A percentile compares a stretch with the other conserved stretches of the same genome.
phyloP scores from a whole-genome alignment of 1,140 invertebrate species.

The Polypedilum vanderplanki region DNA sequence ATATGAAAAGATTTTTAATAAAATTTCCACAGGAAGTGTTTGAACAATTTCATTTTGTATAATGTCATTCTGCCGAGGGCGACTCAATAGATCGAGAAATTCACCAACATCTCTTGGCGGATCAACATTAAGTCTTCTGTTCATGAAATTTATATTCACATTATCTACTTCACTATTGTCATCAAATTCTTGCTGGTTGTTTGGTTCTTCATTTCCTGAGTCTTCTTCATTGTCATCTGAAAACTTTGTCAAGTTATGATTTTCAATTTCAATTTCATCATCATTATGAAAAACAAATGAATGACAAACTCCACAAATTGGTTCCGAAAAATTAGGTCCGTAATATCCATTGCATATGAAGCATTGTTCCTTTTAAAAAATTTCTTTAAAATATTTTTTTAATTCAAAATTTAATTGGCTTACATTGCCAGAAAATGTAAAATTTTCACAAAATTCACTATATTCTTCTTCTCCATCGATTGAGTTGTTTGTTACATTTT shows the following conservation, averaged over 20 bases:
- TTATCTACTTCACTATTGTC: constrained; percentile 40
- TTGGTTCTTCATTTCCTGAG: constrained; percentile 83
- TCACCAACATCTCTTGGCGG: constrained; percentile 37
- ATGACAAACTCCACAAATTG: constrained; percentile 88
- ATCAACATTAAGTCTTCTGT: constrained; percentile 37
- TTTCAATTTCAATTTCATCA: constrained; percentile 46
- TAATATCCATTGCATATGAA: constrained; percentile 87
- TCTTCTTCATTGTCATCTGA: constrained; percentile 73
- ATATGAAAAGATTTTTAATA: constrained; percentile 79
- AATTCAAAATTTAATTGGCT: constrained; percentile 15
- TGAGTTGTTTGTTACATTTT: background rate
- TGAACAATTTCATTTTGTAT: constrained; percentile 33
- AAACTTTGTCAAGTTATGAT: constrained; percentile 51
- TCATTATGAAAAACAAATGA: constrained; percentile 81
- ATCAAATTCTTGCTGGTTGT: constrained; percentile 50
- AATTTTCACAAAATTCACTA: constrained; percentile 21
- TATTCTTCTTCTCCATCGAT: background rate
- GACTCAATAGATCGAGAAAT: constrained; percentile 37
- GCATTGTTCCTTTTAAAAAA: constrained; percentile 45
- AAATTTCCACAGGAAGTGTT: constrained; percentile 53
- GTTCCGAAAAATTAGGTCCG: constrained; percentile 82
- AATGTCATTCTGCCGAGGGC: constrained; percentile 28
- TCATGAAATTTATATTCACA: constrained; percentile 36
- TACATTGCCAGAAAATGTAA: constrained; percentile 21
- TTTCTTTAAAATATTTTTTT: constrained; percentile 29